Conservation (phyloP, 2,888 invertebrate species). For the Desoria tigrina region DNA sequence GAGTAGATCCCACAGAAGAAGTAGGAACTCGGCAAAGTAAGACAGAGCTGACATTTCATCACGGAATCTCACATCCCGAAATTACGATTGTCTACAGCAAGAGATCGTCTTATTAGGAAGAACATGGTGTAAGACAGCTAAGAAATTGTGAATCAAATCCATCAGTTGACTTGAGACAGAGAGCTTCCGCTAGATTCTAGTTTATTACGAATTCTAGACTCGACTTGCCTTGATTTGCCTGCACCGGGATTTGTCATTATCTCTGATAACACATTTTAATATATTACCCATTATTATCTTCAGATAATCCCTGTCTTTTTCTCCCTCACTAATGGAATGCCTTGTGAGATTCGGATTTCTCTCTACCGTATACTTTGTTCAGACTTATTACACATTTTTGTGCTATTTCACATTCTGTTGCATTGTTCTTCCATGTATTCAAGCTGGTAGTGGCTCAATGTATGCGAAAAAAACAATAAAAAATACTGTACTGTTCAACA, state of each 20-base stretch:
- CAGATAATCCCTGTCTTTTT: neutral
- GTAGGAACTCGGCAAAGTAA: no score
- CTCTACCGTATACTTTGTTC: no score
- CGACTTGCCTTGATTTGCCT: neutral
- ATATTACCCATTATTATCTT: constrained; percentile 25
- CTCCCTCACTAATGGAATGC: neutral
- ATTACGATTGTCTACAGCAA: neutral
- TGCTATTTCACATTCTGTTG: no score
- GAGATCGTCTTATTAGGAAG: no score
- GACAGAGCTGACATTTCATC: constrained; percentile 32
- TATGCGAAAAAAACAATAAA: no score
- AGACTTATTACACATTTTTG: no score
- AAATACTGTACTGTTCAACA: no score
- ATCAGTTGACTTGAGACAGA: neutral
- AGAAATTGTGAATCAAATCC: no score
- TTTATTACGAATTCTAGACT: neutral
- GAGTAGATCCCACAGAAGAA: constrained; percentile 5
- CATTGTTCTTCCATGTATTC: no score
- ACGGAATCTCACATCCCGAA: constrained; percentile 17
- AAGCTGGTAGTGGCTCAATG: no score
- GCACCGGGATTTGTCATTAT: constrained; percentile 31
- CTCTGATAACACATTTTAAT: constrained; percentile 21
- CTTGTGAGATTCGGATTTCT: no score
- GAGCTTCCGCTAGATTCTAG: constrained; percentile 10
- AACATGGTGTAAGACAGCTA: no score